Base-by-base conservation (phyloP, 2,888 invertebrate genomes). In the Oscheius sp. region DNA sequence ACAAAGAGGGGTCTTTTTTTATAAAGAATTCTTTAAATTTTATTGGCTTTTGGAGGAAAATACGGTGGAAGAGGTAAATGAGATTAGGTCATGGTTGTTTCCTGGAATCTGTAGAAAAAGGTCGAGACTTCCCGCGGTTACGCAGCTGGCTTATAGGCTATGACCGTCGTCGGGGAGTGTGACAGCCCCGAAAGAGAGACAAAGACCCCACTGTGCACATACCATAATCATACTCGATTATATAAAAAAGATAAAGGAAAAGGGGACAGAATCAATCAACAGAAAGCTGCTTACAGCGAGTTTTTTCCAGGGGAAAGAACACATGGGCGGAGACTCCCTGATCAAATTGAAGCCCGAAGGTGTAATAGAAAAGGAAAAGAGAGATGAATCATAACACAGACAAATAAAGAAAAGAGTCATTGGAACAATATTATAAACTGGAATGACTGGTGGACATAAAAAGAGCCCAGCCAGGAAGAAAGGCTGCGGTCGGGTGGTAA, bases 131-230 rank as follows among this genome's bases (percentile, higher is more conserved):
- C 55, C 55, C 55, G 25, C 23, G n/a, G 21, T 35, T 35, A 35
- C 35, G 49, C 49, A 49, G 49, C 49, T 49, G 35, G 35, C 35
- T 35, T 49, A n/a, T n/a, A 18, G 49, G 13, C 49, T 49, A 58
- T 58, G 43, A 61, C 61, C 61, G 61, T 41, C 61, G 35, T 59
- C 35, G n/a, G n/a, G 35, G 35, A 35, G 35, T 35, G 18, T 61
- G 61, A 61, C 61, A 61, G 61, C 43, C 61, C 43, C 21, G 21
- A n/a, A n/a, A 43, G 35, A 43, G 18, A 27, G 29, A 61, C 61
- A 61, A 61, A 61, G 61, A 61, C 18, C 35, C 43, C 43, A 49
- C 43, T 43, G 18, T 9, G 43, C 61, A 61, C 61, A 61, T 61
- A 41, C 61, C 43, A 53, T 23, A 53, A 53, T 53, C 5, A 35